A percentile compares a stretch with the other conserved stretches of the same genome.
Conservation (phyloP, 37 sponge, comb jelly and placozoan genomes). For the Hexactinellida sp. region DNA sequence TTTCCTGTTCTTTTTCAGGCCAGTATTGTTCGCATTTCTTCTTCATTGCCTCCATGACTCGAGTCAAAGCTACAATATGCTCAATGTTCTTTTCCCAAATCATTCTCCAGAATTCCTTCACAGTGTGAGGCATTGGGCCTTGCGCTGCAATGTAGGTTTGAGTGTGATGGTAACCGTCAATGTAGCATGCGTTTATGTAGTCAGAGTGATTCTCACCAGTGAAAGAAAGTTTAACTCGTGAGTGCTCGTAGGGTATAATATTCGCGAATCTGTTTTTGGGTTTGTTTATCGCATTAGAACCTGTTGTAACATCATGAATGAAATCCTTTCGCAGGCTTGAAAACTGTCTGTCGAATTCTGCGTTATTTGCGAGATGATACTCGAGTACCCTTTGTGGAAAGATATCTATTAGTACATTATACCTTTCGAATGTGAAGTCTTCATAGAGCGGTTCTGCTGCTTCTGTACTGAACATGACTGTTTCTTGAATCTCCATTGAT, state of each 20-base stretch:
- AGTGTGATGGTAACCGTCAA: not conserved
- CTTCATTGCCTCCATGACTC: not conserved
- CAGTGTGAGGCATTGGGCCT: not conserved
- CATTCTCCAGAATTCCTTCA: not conserved
- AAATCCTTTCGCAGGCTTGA: not conserved
- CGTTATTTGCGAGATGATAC: constrained; percentile 9
- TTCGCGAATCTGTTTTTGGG: not conserved
- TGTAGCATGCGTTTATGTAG: not conserved
- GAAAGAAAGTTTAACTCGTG: not conserved
- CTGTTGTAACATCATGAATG: constrained; percentile 9
- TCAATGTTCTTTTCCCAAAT: constrained; percentile 3
- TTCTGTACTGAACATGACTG: not conserved
- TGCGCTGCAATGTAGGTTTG: not conserved
- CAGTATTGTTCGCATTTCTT: constrained; percentile 1
- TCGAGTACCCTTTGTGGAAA: not conserved
- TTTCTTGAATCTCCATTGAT: not conserved
- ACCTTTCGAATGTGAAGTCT: not conserved
- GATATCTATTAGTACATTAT: not conserved
- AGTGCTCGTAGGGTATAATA: not conserved
- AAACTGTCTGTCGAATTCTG: constrained; percentile 6
- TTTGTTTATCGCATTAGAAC: not conserved
- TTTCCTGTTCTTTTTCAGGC: not conserved
- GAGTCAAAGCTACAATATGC: not conserved
- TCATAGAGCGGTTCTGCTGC: not conserved
- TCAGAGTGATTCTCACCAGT: not conserved